Percentiles rank a stretch among this genome's conserved stretches.
Conservation (phyloP, 2,888 invertebrate species). For the Machimus atricapillus region DNA sequence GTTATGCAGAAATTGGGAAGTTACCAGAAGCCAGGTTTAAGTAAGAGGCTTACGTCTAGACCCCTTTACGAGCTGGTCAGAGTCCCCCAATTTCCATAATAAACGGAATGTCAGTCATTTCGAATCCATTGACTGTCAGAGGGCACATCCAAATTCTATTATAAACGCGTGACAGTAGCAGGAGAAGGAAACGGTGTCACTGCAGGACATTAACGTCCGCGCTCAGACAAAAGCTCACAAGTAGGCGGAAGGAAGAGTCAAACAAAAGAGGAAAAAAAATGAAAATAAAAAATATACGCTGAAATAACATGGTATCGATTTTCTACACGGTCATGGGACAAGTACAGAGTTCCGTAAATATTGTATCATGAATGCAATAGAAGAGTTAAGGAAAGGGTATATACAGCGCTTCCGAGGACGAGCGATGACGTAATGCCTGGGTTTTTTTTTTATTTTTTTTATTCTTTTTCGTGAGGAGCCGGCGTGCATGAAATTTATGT, state of each 20-base stretch:
- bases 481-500: slow-evolving; percentile 29
- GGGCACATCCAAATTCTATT: slow-evolving; percentile 30
- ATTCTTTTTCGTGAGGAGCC: slow-evolving; percentile 10
- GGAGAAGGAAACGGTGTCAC: slow-evolving; percentile 31
- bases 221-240: slow-evolving; percentile 36
- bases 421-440: slow-evolving; percentile 29
- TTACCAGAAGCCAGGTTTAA: slow-evolving; percentile 19
- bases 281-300: slow-evolving; percentile 17
- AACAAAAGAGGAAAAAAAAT: slow-evolving; percentile 29
- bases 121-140: slow-evolving; percentile 25
- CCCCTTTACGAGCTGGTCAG: slow-evolving; percentile 25
- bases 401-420: slow-evolving; percentile 26
- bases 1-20: not conserved
- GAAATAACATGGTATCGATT: slow-evolving; percentile 39
- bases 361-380: slow-evolving; percentile 40
- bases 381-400: slow-evolving; percentile 32
- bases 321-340: slow-evolving; percentile 42
- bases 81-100: slow-evolving; percentile 39
- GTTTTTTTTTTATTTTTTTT: not conserved
- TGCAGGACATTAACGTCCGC: slow-evolving; percentile 37
- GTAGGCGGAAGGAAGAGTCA: slow-evolving; percentile 36
- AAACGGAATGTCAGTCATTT: slow-evolving; percentile 44
- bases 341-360: slow-evolving; percentile 39
- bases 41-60: slow-evolving; percentile 28
- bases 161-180: slow-evolving; percentile 33